phyloP scores from a whole-genome alignment of 2,888 invertebrate genomes.

The Therioaphis trifolii region DNA sequence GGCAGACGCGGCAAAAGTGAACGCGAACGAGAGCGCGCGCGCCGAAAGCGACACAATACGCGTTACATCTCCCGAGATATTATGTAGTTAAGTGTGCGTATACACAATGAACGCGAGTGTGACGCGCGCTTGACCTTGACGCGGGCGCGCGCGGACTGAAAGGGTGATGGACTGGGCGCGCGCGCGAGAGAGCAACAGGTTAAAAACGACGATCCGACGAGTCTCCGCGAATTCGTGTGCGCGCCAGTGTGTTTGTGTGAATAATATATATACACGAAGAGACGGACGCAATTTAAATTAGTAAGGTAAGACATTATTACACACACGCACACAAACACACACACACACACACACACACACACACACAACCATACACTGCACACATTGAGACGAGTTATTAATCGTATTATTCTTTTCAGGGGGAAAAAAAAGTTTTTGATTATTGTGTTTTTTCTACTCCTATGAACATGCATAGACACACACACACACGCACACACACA shows the following conservation, averaged over 20 bases:
- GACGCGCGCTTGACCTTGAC: conserved; percentile 11
- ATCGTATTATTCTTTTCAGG: conserved; percentile 21
- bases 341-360: too few relatives aligned
- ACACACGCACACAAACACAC: background rate
- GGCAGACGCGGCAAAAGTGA: conserved; percentile 46
- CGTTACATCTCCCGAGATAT: background rate
- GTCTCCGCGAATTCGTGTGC: background rate
- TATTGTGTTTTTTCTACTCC: background rate
- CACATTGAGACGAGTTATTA: background rate
- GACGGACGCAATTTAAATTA: background rate
- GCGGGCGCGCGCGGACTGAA: background rate
- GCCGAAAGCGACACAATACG: conserved; percentile 39
- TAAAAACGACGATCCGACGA: background rate
- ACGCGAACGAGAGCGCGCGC: conserved; percentile 19
- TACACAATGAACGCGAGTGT: background rate
- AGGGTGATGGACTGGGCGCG: conserved; percentile 44
- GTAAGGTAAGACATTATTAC: background rate
- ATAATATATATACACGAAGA: background rate
- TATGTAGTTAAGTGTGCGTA: background rate
- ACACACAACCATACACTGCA: too few relatives aligned
- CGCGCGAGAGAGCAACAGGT: conserved; percentile 33
- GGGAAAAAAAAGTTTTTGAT: conserved; percentile 22
- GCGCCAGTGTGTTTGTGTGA: background rate
- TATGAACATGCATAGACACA: background rate
- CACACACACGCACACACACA: background rate